Base-by-base conservation (phyloP, 2,113 vertebrate species). In the Pogonocichla stellata region DNA sequence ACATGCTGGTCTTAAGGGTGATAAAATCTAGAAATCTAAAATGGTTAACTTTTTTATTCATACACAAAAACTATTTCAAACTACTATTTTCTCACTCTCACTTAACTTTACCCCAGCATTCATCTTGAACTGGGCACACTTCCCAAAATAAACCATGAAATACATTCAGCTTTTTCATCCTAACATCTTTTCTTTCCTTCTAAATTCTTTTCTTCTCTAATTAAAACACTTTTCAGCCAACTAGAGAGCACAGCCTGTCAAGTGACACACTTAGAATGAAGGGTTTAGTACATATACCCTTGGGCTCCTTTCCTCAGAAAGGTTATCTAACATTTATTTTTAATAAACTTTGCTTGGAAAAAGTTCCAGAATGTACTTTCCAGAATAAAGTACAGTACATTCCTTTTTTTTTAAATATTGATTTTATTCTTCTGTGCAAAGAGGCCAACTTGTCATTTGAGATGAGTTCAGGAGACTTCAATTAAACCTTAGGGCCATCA, bases 401-500 rank as follows among this genome's bases (percentile, higher is more conserved):
- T 70, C 24, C 15, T 92, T 67, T 77, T 47, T 47, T 72, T 34
- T 43, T 1, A 33, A 91, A 53, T 90, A 80, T 86, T 80, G 81
- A 87, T 94, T 92, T 93, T 87, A 67, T 80, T 80, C 26, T 56
- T 78, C 19, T 89, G 38, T 62, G 65, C 34, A 80, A 78, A 95
- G 80, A 91, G 13, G 14, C 36, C 34, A 92, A 79, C 62, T 75
- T 96, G 34, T 36, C 14, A 88, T 34, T 38, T 96, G 47, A 92
- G 29, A 61, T 89, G 79, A 73, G n/a, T 94, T 58, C 66, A 81
- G 36, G 62, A 95, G 70, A 36, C 28, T 93, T 73, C 65, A 97
- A 61, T 91, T 93, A 94, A 97, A 92, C 36, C 78, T 94, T 64
- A 29, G 92, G 83, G 61, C 38, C 36, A 64, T 60, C 22, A 73